These are phyloP conservation scores for Quadriops clusia DNA, from an alignment of 2,888 invertebrate species.

Conservation along the genomic window DNA sequence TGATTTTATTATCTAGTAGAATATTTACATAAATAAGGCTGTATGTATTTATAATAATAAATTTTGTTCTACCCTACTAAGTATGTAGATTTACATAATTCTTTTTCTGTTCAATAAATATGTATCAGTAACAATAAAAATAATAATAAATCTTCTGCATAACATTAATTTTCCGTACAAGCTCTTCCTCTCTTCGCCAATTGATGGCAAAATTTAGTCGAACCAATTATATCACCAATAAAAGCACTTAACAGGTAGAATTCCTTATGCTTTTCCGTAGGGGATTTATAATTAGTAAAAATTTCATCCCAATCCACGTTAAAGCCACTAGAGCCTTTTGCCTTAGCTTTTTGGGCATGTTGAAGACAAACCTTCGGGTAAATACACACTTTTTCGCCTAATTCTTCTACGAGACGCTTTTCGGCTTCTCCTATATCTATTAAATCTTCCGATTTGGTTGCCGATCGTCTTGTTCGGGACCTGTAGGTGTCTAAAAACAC, in stretches of 20 bases:
- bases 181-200: slow-evolving; percentile 55
- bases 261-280: slow-evolving; percentile 63
- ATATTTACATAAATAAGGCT: no score
- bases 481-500: slow-evolving; percentile 62
- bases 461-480: slow-evolving; percentile 49
- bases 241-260: slow-evolving; percentile 77
- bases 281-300: slow-evolving; percentile 69
- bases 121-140: no score
- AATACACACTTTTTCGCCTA: slow-evolving; percentile 67
- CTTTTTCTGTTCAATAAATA: no score
- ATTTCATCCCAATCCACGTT: slow-evolving; percentile 62
- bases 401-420: slow-evolving; percentile 62
- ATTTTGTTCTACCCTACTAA: no score
- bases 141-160: no score
- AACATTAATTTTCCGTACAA: no score
- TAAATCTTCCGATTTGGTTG: slow-evolving; percentile 38
- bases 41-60: no score
- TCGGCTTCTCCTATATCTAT: slow-evolving; percentile 63
- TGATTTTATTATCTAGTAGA: no score
- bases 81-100: no score
- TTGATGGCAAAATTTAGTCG: slow-evolving; percentile 67
- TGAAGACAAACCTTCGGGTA: slow-evolving; percentile 66
- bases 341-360: slow-evolving; percentile 48
- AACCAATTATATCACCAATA: slow-evolving; percentile 73
- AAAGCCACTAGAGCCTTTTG: slow-evolving; percentile 25